Evolutionary conservation across 2,113 vertebrate species (phyloP).

Genomic region (human): GRCh38 chr22:44590501-44591000

Average conservation of each 20-base stretch:
- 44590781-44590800: neutral
- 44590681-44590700: neutral
- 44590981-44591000: neutral
- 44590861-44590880: too few species aligned
- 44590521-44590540: neutral
- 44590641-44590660: too few species aligned
- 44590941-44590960: neutral
- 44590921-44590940: neutral
- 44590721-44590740: too few species aligned
- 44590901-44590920: neutral
- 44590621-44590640: accelerated
- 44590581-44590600: accelerated
- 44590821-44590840: neutral
- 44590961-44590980: neutral
- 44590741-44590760: neutral
- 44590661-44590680: neutral
- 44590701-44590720: neutral
- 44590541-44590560: neutral
- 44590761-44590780: neutral
- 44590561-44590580: neutral
- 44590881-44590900: accelerated
- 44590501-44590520: neutral
- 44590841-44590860: too few species aligned
- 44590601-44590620: neutral
- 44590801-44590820: neutral